Evolutionary conservation across 2,888 invertebrate species (phyloP), one percentile per base, ranked within the genome.

Genomic region (Leucophenga maculata): DNA sequence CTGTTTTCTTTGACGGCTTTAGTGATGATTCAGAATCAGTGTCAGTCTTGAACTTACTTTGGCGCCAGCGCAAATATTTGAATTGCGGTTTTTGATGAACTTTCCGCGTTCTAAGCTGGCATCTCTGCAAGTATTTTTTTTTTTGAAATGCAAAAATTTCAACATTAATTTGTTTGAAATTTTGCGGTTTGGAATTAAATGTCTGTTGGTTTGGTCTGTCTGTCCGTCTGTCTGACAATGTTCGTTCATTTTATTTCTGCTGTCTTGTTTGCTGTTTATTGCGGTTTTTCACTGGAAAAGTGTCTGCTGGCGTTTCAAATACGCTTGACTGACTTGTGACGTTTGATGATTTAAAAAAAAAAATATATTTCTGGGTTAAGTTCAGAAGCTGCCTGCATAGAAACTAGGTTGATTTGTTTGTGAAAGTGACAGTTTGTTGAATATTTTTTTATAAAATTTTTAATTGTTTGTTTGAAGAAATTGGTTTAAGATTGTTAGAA

Each of bases 371-470:
- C 73, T 77, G 74, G 77, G 77, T 78, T 79, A 80, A 80, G 82
- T 80, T 80, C 82, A 80, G 78, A 78, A 82, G 76, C 79, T 68
- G 9, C 62, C 69, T 60, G 3, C 46, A 22, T 14, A 54, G 39
- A 69, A 66, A 70, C 70, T 77, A 71, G 78, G 75, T 82, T 82
- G 82, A 82, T 77, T 71, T 71, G 70, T 73, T 55, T 71, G 44
- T 67, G 67, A 77, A 74, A 75, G 73, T 74, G 80, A 80, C 80
- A 80, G 60, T 39, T 70, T 67, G 67, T 59, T 59, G 22, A 57
- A 31, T n/a, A 57, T 26, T 54, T 20, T 20, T 8, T 18, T n/a
- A n/a, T n/a, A n/a, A 50, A 50, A 50, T 54, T 20, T 54, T 54
- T 6, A n/a, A 8, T 20, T 18, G 20, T 18, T 11, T 1, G 6